Conservation (phyloP, 2,113 vertebrate species). For the Sturnira hondurensis region DNA sequence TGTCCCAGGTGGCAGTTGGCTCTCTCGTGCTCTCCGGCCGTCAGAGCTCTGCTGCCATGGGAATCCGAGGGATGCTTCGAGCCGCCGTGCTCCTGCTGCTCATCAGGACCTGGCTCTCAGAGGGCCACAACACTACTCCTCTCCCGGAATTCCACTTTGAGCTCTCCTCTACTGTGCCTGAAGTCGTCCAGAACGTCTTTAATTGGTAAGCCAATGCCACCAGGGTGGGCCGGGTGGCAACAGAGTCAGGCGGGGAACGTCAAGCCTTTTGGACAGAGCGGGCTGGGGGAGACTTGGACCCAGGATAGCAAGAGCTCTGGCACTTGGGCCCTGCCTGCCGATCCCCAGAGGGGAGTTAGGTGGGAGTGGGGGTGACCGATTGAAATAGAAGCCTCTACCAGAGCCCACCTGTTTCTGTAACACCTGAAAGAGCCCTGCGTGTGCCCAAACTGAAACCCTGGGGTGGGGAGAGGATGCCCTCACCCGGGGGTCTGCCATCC, state of each 20-base stretch:
- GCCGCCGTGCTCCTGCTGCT: constrained; percentile 54
- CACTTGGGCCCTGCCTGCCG: not conserved
- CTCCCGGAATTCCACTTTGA: not conserved
- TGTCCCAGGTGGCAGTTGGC: constrained; percentile 51
- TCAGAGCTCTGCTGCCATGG: constrained; percentile 45
- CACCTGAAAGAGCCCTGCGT: not conserved
- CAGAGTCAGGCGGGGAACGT: not conserved
- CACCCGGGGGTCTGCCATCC: not conserved
- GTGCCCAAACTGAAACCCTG: not conserved
- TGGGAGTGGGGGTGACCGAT: not conserved
- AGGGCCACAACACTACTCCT: not conserved
- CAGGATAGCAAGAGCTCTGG: not conserved
- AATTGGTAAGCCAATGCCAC: constrained; percentile 49
- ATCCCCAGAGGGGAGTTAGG: not conserved
- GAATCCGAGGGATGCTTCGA: constrained; percentile 49
- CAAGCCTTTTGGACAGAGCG: not conserved
- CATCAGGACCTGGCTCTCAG: constrained; percentile 62
- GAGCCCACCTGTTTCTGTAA: constrained; percentile 39
- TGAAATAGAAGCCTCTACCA: not conserved
- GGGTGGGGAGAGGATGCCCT: constrained; percentile 39
- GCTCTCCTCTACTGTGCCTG: not conserved
- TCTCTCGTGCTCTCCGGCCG: constrained; percentile 60
- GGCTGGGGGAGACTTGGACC: not conserved
- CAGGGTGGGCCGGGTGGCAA: not conserved
- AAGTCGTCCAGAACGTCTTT: constrained; percentile 53